Base-by-base conservation (phyloP, 1,140 invertebrate species). In the Drosophila saltans region DNA sequence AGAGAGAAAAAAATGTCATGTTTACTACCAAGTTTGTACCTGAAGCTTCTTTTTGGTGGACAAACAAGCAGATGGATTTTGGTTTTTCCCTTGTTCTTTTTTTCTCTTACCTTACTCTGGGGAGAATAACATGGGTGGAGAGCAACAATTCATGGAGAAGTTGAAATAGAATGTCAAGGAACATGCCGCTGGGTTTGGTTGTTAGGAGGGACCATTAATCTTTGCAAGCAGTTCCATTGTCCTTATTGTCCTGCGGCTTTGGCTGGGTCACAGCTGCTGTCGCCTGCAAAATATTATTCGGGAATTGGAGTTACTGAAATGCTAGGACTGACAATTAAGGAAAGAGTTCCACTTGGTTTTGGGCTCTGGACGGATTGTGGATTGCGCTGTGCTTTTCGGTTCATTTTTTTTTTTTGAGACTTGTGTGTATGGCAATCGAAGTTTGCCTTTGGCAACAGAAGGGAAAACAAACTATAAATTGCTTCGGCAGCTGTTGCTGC, bases 401-500 rank as follows among this genome's bases (percentile, higher is more conserved):
- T 24, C 6, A 8, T 59, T 59, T 30, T 24, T 30, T 36, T 21
- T 40, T 39, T 59, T 40, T 59, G 36, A 40, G 57, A 59, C 57
- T 21, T 39, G 57, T 16, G 21, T 48, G 33, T 36, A 52, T 52
- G 16, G 11, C 57, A 59, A 59, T 59, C 57, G 57, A 59, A 40
- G 33, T 59, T 59, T 39, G 33, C 57, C 33, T 59, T 39, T 40
- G 33, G 57, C 33, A 59, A 39, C 33, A 59, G 33, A n/a, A 39
- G 33, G 33, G 57, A 59, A 59, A 33, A 33, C 66, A 26, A 60
- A 69, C 36, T 75, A 72, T 36, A 81, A 75, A 81, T 75, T 75
- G 63, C 56, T 72, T 67, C 45, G 40, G 55, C 79, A 78, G 66
- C 78, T 75, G 74, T 71, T 58, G 75, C 66, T 36, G 24, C 26